Conservation (phyloP, 2,797 vertebrate species). For the Darevskia mixta region DNA sequence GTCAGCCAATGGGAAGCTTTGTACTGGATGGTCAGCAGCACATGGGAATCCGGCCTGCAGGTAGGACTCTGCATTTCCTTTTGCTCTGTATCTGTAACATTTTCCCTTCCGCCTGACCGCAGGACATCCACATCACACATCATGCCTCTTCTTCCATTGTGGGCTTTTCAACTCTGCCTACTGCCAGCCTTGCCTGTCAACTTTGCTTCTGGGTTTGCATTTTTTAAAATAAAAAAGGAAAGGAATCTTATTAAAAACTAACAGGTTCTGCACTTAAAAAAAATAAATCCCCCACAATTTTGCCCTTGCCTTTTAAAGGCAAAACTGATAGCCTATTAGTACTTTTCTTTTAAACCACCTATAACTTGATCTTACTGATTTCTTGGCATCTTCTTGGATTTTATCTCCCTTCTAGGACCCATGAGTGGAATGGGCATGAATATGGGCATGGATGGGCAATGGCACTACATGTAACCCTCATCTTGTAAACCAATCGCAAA, state of each 20-base stretch:
- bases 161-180: slow-evolving; percentile 67
- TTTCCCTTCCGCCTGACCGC: slow-evolving; percentile 36
- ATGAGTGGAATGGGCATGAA: slow-evolving; percentile 99
- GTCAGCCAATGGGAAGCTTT: slow-evolving; percentile 99
- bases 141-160: slow-evolving; percentile 31
- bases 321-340: slow-evolving; percentile 67
- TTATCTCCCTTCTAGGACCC: slow-evolving; percentile 92
- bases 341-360: slow-evolving; percentile 73
- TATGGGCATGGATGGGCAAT: slow-evolving; percentile 99
- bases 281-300: slow-evolving; percentile 64
- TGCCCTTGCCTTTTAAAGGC: slow-evolving; percentile 21
- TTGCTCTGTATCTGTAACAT: slow-evolving; percentile 55
- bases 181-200: slow-evolving; percentile 76
- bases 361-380: slow-evolving; percentile 81
- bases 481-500: slow-evolving; percentile 93
- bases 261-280: slow-evolving; percentile 44
- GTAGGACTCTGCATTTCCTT: slow-evolving; percentile 78
- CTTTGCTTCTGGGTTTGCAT: slow-evolving; percentile 60
- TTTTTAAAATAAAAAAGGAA: slow-evolving; percentile 4
- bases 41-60: slow-evolving; percentile 99
- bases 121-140: slow-evolving; percentile 49
- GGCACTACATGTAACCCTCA: slow-evolving; percentile 99
- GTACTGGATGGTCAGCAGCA: slow-evolving; percentile 99
- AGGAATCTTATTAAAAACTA: slow-evolving; percentile 45
- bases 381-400: slow-evolving; percentile 85